Conservation (phyloP, 2,113 vertebrate genomes). For the Microcebus ravelobensis region DNA sequence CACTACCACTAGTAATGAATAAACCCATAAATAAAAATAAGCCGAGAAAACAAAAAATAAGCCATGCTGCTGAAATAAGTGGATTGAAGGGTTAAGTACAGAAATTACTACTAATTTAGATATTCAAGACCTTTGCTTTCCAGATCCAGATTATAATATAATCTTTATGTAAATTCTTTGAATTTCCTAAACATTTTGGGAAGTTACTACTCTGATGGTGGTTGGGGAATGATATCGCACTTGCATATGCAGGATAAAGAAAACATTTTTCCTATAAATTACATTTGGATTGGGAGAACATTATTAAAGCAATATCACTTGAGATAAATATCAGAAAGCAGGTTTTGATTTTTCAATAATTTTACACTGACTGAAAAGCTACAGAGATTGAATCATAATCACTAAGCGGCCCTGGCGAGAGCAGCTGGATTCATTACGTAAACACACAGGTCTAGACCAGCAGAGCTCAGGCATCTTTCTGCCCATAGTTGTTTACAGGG, state of each 20-base stretch:
- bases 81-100: background rate
- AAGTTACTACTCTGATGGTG: background rate
- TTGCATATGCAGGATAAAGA: constrained; percentile 8
- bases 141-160: background rate
- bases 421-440: constrained; percentile 51
- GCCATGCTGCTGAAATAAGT: background rate
- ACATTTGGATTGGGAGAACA: constrained; percentile 21
- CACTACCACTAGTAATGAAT: background rate
- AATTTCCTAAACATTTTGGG: background rate
- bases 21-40: constrained; percentile 49
- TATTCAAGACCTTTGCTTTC: constrained; percentile 31
- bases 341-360: constrained; percentile 57
- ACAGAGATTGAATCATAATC: background rate
- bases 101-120: constrained; percentile 54
- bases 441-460: background rate
- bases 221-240: background rate
- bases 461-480: background rate
- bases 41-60: constrained; percentile 43
- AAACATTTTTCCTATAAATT: background rate
- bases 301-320: constrained; percentile 25
- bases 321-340: constrained; percentile 46
- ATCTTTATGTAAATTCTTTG: constrained; percentile 31
- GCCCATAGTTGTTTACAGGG: background rate
- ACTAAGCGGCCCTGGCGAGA: background rate
- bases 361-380: constrained; percentile 12